Conservation (phyloP, 2,113 vertebrate species). For the Excalfactoria chinensis region DNA sequence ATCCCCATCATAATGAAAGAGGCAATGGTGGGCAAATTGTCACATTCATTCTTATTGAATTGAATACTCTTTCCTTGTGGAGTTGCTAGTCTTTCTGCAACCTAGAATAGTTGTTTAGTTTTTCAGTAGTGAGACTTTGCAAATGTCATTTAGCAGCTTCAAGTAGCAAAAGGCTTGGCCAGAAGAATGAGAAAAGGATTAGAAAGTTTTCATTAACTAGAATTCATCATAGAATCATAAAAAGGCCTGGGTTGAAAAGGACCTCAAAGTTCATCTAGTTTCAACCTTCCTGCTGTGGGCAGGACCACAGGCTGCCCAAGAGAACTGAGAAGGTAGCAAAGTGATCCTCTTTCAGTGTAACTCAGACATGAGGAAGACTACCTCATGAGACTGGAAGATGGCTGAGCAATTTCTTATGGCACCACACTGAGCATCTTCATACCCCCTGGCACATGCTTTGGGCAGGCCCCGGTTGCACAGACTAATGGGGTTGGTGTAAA, state of each 20-base stretch:
- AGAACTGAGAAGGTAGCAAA: background rate
- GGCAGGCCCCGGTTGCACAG: background rate
- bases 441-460: accelerated
- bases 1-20: background rate
- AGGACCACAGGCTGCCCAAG: too few relatives aligned
- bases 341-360: background rate
- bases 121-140: background rate
- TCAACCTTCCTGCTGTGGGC: too few relatives aligned
- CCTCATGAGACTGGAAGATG: background rate
- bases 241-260: too few relatives aligned
- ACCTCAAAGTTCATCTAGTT: too few relatives aligned
- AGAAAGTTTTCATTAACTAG: background rate
- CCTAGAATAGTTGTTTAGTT: background rate
- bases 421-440: background rate
- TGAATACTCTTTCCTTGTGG: background rate
- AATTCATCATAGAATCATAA: too few relatives aligned
- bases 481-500: background rate
- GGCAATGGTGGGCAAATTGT: background rate
- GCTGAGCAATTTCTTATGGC: background rate
- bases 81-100: background rate
- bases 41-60: background rate
- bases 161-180: background rate
- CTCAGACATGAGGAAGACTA: background rate
- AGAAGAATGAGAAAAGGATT: background rate
- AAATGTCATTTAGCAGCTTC: background rate